A percentile compares a stretch with the other conserved stretches of the same genome.
These are phyloP conservation scores for Drosophila cognata DNA, from an alignment of 2,888 invertebrate genomes.

Conservation along the genomic window DNA sequence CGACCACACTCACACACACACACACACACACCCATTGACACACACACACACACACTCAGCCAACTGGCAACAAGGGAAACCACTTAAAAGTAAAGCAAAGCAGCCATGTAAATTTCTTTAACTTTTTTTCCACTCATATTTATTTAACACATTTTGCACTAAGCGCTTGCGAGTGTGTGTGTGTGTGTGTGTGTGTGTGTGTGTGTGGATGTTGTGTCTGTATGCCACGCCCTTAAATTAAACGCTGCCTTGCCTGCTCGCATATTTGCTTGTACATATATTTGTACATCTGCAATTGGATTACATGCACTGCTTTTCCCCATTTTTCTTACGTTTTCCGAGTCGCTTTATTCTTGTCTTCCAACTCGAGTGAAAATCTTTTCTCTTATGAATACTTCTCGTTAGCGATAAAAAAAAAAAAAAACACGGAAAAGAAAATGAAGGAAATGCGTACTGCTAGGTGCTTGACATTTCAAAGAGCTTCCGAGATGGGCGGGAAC, in stretches of 20 bases:
- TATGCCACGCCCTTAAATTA: constrained; percentile 65
- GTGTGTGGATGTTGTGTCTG: constrained; percentile 19
- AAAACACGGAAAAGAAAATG: not conserved
- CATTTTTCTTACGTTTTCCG: constrained; percentile 31
- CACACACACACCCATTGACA: constrained; percentile 11
- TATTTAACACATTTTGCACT: constrained; percentile 71
- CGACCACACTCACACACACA: constrained; percentile 49
- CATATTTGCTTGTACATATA: constrained; percentile 49
- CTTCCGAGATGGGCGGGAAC: constrained; percentile 2
- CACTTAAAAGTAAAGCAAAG: constrained; percentile 74
- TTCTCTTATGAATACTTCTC: constrained; percentile 61
- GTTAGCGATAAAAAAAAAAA: constrained; percentile 36
- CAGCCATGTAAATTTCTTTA: constrained; percentile 71
- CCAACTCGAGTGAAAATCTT: constrained; percentile 33
- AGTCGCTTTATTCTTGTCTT: constrained; percentile 31
- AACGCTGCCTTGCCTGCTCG: constrained; percentile 48
- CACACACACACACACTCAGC: constrained; percentile 18
- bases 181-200: constrained; percentile 20
- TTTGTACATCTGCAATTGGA: constrained; percentile 67
- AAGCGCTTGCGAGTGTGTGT: constrained; percentile 14
- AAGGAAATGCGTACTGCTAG: constrained; percentile 33
- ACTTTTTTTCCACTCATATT: constrained; percentile 64
- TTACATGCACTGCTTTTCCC: constrained; percentile 64
- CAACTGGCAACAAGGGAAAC: constrained; percentile 68
- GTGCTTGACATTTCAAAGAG: constrained; percentile 45